Base-by-base conservation (phyloP, 2,797 vertebrate species). In the Sarcoramphus papa region DNA sequence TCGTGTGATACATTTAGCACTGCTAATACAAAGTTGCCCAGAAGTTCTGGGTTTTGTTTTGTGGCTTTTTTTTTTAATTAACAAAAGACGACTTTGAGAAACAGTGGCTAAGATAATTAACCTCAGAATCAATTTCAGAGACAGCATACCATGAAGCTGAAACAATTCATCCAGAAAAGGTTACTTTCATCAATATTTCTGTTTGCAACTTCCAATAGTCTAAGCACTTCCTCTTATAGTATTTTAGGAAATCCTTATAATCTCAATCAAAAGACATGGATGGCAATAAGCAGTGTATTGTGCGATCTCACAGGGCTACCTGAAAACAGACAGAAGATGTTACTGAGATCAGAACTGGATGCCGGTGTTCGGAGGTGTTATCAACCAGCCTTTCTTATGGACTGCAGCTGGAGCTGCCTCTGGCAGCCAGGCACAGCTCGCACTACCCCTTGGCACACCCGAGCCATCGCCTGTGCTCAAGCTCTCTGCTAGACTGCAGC, bases 381-480 rank as follows among this genome's bases (percentile, higher is more conserved):
- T 1, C 47, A 7, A 9, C 14, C 35, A n/a, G 33, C 28, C 25
- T 5, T 10, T 21, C 25, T 8, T 4, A 21, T 0, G 4, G 25
- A 18, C 27, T 4, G 27, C 37, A 6, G 13, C 67, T 11, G 33
- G 60, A 56, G 62, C 64, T 79, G 33, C 25, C 23, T 4, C 48
- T 8, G 16, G 27, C 62, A 68, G 47, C 21, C n/a, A 12, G 33
- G 25, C 28, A 18, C 31, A 12, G 22, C 2, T 11, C 3, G 1
- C 23, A 8, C 7, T 4, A 1, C 78, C 27, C 33, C 22, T 5
- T 3, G 3, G 14, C 30, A 22, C 6, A 1, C n/a, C 43, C 5
- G 33, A 40, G 53, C 30, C 10, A 9, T 6, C 25, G 57, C 48
- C 60, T 23, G 16, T 7, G 25, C 16, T 47, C 65, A 15, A 11